Conservation (phyloP, 2,797 vertebrate species). For the Argentina silus region DNA sequence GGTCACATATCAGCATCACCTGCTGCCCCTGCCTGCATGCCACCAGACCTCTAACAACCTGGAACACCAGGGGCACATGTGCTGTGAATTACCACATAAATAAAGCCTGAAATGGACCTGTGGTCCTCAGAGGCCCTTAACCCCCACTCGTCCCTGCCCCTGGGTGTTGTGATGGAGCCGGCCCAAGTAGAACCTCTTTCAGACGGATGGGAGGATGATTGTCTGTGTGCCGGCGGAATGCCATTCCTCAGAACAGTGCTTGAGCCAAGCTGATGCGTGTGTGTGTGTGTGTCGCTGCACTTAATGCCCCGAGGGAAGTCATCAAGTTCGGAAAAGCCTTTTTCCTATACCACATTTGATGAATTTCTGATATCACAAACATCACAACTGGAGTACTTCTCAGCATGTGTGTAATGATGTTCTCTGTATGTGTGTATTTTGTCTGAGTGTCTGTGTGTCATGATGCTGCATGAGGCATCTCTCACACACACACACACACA, state of each 20-base stretch:
- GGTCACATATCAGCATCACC: constrained; percentile 40
- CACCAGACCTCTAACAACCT: background rate
- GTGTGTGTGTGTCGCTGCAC: background rate
- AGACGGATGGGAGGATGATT: constrained; percentile 51
- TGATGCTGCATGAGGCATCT: background rate
- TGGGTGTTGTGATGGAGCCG: constrained; percentile 36
- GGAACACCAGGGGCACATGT: constrained; percentile 28
- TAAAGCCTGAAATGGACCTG: constrained; percentile 44
- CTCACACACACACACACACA: background rate
- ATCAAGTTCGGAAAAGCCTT: constrained; percentile 1
- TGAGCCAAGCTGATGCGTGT: constrained; percentile 22
- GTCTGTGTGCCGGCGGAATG: constrained; percentile 37
- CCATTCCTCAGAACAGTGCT: constrained; percentile 32
- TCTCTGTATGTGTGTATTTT: background rate
- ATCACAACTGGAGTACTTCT: background rate
- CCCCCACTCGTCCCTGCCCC: constrained; percentile 11
- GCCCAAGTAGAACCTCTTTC: constrained; percentile 33
- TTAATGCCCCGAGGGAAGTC: constrained; percentile 17
- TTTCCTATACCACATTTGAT: background rate
- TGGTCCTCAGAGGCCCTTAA: constrained; percentile 29
- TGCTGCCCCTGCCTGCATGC: constrained; percentile 35
- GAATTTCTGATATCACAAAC: background rate
- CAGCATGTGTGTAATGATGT: background rate
- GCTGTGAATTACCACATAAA: constrained; percentile 52
- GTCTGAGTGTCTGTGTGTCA: background rate